phyloP scores from a whole-genome alignment of 2,797 vertebrate genomes.

The Clamator glandarius region DNA sequence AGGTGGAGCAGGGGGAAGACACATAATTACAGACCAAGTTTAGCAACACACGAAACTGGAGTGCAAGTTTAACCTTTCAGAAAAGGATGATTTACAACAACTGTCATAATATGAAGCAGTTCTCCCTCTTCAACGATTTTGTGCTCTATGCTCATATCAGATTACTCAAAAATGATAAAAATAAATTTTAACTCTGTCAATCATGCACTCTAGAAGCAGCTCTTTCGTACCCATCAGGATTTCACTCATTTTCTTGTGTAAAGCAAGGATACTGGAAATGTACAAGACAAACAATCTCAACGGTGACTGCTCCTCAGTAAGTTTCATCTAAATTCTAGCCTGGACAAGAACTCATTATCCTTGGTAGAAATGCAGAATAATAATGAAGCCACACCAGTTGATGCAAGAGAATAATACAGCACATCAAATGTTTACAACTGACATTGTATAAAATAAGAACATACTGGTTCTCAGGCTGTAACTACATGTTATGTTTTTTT shows the following conservation, averaged over 20 bases:
- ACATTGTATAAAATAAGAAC: background rate
- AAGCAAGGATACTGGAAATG: background rate
- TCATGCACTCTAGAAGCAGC: background rate
- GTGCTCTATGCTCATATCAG: background rate
- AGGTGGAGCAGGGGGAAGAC: background rate
- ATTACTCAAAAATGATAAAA: conserved; percentile 33
- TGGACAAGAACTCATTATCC: background rate
- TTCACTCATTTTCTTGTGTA: background rate
- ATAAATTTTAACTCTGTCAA: background rate
- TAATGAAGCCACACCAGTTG: background rate
- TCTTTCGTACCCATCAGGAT: background rate
- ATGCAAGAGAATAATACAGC: background rate
- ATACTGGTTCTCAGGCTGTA: background rate
- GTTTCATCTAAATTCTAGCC: background rate
- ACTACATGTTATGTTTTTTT: background rate
- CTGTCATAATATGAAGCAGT: background rate
- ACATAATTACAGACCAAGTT: background rate
- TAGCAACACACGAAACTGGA: background rate
- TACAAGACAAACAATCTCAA: background rate
- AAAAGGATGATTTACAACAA: background rate
- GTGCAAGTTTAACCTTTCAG: background rate
- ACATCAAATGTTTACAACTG: conserved; percentile 16
- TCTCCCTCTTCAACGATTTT: background rate
- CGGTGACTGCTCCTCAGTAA: background rate
- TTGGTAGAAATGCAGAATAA: background rate